Base-by-base conservation (phyloP, 2,113 vertebrate species). In the Rhinolophus ferrumequinum region DNA sequence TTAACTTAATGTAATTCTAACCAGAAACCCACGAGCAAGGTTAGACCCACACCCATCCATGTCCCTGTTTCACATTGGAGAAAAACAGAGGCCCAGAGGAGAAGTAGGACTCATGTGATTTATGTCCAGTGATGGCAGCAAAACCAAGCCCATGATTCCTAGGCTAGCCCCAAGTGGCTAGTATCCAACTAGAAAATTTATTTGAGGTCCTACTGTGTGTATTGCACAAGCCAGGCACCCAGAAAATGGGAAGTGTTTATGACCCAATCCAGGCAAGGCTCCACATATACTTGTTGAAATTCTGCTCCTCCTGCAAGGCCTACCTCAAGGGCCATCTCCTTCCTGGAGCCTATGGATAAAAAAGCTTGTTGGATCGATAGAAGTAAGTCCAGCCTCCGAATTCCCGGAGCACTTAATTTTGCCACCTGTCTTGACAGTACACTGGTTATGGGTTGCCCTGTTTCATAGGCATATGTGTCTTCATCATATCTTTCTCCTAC, bases 1-100 rank as follows among this genome's bases (percentile, higher is more conserved):
- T 81, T 92, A 84, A 75, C 35, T 85, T 75, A 72, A 85, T 35
- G n/a, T 77, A 76, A 93, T 80, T 33, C 41, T 82, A 95, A 82
- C 41, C 66, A 69, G 80, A 93, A 91, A 64, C 41, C 44, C 56
- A 62, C n/a, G 24, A 79, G 12, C 69, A 93, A 77, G 16, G 3
- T 50, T 83, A 56, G 21, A 33, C 19, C 47, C 58, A 44, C 26
- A 62, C 28, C 73, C 77, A 19, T 60, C 33, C 30, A 24, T 67
- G 72, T 70, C 30, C n/a, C 12, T 88, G 2, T 56, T 93, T 95
- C 73, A 94, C 60, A 80, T 2, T 28, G 26, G 10, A 10, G 8
- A 3, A 41, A 30, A 82, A 58, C 12, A 77, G n/a, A 77, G 38
- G 52, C 26, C 69, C 67, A 87, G 83, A 62, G 16, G 33, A 50